These are phyloP conservation scores for Liparis tanakae DNA, from an alignment of 2,797 vertebrate species.

Conservation along the genomic window DNA sequence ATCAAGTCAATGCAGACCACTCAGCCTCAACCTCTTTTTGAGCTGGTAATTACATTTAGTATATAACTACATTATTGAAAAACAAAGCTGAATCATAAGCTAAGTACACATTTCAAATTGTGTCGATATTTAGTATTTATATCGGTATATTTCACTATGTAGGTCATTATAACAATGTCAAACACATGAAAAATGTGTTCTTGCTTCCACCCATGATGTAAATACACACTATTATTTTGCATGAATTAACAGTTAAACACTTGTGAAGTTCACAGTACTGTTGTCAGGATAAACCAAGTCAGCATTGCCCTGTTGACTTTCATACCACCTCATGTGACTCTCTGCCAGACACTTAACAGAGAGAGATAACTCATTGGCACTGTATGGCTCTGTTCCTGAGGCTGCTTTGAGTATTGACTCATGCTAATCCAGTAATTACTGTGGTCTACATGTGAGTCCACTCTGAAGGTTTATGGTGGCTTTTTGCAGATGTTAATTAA, in stretches of 20 bases:
- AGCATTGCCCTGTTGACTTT: not conserved
- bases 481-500: constrained; percentile 80
- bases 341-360: constrained; percentile 10
- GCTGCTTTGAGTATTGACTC: constrained; percentile 74
- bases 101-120: not conserved
- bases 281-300: not conserved
- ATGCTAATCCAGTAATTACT: constrained; percentile 83
- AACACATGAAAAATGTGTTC: not conserved
- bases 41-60: not conserved
- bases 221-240: not conserved
- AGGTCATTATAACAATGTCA: not conserved
- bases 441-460: constrained; percentile 65
- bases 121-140: not conserved
- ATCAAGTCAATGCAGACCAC: not conserved
- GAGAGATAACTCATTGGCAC: constrained; percentile 18
- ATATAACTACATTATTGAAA: not conserved
- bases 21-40: not conserved
- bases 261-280: not conserved
- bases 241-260: constrained; percentile 1
- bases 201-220: not conserved
- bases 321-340: not conserved
- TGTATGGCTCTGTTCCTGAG: constrained; percentile 46
- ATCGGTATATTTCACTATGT: not conserved
- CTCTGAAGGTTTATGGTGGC: constrained; percentile 80
- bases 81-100: not conserved